Evolutionary conservation across 2,113 vertebrate genomes (phyloP).

Genomic region (human (Homo sapiens)): GRCh38 chr11:23483001-23483500

Average conservation of each 20-base stretch:
- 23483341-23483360: neutral
- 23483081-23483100: neutral
- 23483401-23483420: no score
- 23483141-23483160: conserved; percentile 43
- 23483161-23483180: neutral
- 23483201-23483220: conserved; percentile 41
- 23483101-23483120: neutral
- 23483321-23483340: fast-evolving
- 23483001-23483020: conserved; percentile 4
- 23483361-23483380: neutral
- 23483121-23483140: neutral
- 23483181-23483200: conserved; percentile 4
- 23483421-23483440: no score
- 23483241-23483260: neutral
- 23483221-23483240: neutral
- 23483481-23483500: no score
- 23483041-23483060: neutral
- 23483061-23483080: neutral
- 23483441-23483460: no score
- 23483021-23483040: neutral
- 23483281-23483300: neutral
- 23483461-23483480: no score
- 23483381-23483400: no score
- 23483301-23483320: neutral
- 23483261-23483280: neutral